A percentile compares a stretch with the other conserved stretches of the same genome.
Conservation (phyloP, 92 coral and sea anemone species). For the Ricordea florida region DNA sequence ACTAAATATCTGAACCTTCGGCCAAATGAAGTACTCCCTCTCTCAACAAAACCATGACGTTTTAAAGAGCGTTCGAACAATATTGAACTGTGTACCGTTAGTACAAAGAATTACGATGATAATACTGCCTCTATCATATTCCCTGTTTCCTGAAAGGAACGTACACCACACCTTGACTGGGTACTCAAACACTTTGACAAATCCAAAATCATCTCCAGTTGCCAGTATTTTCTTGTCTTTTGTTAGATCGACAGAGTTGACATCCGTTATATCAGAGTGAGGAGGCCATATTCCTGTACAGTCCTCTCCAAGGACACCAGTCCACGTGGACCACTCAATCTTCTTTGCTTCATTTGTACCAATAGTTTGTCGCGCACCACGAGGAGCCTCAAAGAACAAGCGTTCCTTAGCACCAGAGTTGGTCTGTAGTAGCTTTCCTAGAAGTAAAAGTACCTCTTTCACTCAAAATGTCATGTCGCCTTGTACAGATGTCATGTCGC, state of each 20-base stretch:
- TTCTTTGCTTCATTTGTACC: slow-evolving; percentile 72
- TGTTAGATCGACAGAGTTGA: slow-evolving; percentile 86
- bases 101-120: no score
- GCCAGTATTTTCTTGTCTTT: slow-evolving; percentile 87
- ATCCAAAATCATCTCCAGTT: slow-evolving; percentile 99
- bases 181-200: slow-evolving; percentile 92
- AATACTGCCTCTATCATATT: no score
- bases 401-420: slow-evolving; percentile 98
- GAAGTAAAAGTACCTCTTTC: background rate
- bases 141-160: no score
- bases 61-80: no score
- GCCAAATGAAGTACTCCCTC: no score
- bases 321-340: slow-evolving; percentile 96
- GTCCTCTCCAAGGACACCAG: slow-evolving; percentile 85
- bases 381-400: slow-evolving; percentile 97
- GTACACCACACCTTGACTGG: slow-evolving; percentile 95
- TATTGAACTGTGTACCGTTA: no score
- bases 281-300: slow-evolving; percentile 98
- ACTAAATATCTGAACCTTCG: background rate
- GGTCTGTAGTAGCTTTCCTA: slow-evolving; percentile 94
- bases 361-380: slow-evolving; percentile 93
- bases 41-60: no score
- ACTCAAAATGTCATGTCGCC: background rate
- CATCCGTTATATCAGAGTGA: slow-evolving; percentile 96
- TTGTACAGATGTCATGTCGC: no score